phyloP scores from a whole-genome alignment of 53 echinoderm and acorn worm species.

The Echinarachnius parma region DNA sequence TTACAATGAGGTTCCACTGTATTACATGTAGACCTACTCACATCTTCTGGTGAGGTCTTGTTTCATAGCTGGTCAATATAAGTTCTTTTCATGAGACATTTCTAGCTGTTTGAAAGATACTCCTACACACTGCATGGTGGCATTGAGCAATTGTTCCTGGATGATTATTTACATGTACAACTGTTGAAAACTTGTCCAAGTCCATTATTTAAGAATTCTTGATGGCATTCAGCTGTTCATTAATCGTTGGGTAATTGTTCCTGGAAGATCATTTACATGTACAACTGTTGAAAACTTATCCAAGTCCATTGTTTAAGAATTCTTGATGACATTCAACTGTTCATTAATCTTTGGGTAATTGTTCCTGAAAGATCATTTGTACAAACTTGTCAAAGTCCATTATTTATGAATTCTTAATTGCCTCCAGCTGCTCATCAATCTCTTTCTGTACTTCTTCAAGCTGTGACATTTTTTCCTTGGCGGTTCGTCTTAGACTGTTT shows the following conservation, averaged over 20 bases:
- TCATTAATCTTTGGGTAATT: conserved; percentile 22
- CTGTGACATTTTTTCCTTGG: conserved; percentile 34
- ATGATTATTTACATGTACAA: conserved; percentile 9
- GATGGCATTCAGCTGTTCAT: conserved; percentile 41
- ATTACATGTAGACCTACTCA: neutral
- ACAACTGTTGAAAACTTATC: neutral
- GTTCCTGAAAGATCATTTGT: conserved; percentile 1
- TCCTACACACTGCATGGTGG: conserved; percentile 7
- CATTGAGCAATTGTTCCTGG: conserved; percentile 10
- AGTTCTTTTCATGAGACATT: neutral
- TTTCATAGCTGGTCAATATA: neutral
- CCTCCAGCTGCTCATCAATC: conserved; percentile 39
- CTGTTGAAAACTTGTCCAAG: neutral
- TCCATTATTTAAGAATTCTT: conserved; percentile 34
- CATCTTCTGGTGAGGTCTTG: neutral
- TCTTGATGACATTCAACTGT: conserved; percentile 36
- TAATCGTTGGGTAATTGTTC: conserved; percentile 14
- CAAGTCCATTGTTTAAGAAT: conserved; percentile 25
- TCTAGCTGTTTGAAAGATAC: conserved; percentile 1
- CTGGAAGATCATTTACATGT: conserved; percentile 2
- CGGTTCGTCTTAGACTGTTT: conserved; percentile 54
- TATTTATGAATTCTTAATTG: conserved; percentile 35
- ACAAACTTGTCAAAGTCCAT: too few relatives aligned
- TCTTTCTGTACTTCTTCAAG: conserved; percentile 27
- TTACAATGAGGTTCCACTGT: too few relatives aligned